These are phyloP conservation scores for Onychostruthus taczanowskii DNA, from an alignment of 2,113 vertebrate species.

Conservation along the genomic window DNA sequence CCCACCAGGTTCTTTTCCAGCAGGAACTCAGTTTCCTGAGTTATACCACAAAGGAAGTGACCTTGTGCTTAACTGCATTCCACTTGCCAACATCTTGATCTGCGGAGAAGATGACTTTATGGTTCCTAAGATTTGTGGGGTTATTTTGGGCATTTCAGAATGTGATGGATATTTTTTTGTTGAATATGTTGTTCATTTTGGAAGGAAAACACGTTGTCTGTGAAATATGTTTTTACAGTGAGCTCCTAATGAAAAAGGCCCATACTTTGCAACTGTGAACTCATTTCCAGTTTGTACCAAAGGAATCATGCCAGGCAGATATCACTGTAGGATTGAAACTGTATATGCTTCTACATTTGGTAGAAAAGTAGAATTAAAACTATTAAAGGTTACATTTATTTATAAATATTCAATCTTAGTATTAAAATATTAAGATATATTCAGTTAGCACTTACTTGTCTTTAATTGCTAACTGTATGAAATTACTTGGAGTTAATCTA, in stretches of 20 bases:
- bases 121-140: background rate
- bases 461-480: background rate
- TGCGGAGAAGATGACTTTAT: background rate
- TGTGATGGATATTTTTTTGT: background rate
- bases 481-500: background rate
- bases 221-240: background rate
- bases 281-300: background rate
- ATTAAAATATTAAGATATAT: background rate
- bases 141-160: background rate
- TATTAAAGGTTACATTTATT: background rate
- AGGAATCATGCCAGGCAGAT: background rate
- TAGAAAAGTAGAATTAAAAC: background rate
- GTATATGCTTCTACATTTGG: background rate
- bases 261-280: background rate
- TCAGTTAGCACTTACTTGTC: background rate
- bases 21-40: constrained; percentile 10
- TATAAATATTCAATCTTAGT: background rate
- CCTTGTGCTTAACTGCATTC: background rate
- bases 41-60: constrained; percentile 16
- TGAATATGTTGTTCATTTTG: background rate
- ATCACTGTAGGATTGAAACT: background rate
- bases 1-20: background rate
- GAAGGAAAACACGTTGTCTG: background rate
- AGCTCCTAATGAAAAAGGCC: background rate
- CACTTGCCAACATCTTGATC: background rate